phyloP scores from a whole-genome alignment of 2,888 invertebrate genomes.

The Clepsis dumicolana region DNA sequence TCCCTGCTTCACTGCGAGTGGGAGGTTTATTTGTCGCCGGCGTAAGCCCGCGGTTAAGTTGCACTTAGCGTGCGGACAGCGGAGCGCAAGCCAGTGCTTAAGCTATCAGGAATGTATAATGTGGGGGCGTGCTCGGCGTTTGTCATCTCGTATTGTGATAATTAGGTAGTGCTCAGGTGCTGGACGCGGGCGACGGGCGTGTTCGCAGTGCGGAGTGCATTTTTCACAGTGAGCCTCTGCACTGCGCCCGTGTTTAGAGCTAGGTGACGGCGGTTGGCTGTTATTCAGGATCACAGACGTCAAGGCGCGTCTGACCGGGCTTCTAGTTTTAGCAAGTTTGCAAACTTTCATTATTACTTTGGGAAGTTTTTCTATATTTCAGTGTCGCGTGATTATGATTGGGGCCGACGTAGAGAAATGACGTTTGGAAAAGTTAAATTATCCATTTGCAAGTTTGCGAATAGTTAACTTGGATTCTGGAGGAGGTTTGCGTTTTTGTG shows the following conservation, averaged over 20 bases:
- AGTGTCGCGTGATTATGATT: conserved; percentile 24
- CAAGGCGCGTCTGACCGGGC: neutral
- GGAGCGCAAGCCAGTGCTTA: neutral
- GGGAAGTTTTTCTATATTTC: conserved; percentile 33
- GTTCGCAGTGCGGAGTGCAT: conserved; percentile 25
- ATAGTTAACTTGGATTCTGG: too few species aligned
- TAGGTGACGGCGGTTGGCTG: too few species aligned
- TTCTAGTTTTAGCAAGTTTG: conserved; percentile 11
- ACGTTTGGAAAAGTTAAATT: conserved; percentile 9
- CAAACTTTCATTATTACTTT: conserved; percentile 17
- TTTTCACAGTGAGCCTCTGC: conserved; percentile 34
- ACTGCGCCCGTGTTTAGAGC: conserved; percentile 8
- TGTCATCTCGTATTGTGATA: conserved; percentile 17
- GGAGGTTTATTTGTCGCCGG: conserved; percentile 5
- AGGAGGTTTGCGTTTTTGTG: too few species aligned
- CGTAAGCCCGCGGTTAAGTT: conserved; percentile 12
- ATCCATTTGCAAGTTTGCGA: conserved; percentile 2
- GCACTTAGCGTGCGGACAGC: conserved; percentile 11
- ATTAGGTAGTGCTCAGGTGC: conserved; percentile 18
- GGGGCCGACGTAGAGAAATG: conserved; percentile 6
- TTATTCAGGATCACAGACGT: conserved; percentile 11
- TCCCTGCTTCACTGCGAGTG: conserved; percentile 4
- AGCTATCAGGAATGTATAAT: conserved; percentile 3
- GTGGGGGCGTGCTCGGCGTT: neutral
- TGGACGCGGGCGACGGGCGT: neutral